Base-by-base conservation (phyloP, 64 coral and sea anemone species). In the Montipora cactus region DNA sequence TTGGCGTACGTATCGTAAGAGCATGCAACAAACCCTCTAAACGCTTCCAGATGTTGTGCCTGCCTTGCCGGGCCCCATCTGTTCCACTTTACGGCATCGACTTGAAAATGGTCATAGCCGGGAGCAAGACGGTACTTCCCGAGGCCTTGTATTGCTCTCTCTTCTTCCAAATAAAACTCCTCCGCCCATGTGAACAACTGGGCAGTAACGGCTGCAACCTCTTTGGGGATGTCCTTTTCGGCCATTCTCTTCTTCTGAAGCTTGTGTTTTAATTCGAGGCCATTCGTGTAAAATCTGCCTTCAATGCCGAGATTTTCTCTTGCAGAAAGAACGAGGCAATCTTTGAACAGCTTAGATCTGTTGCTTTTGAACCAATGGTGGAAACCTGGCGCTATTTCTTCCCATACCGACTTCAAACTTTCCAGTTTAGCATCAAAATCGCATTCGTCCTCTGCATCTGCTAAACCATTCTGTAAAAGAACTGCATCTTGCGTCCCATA, bases 301-400 rank as follows among this genome's bases (percentile, higher is more conserved):
- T 64, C 71, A 16, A 93, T 67, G 47, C 75, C 82, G 16, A 93
- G 76, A 49, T 79, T 28, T 49, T 79, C 50, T 84, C 53, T 75
- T 59, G 91, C 81, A 20, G 91, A 93, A 44, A 67, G 19, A 23
- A 93, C 61, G 7, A 87, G 51, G 74, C 23, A 77, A 3, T 69
- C 84, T 37, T 93, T 87, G 59, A 93, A 79, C 59, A 76, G 53
- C 9, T 71, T 11, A 14, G 61, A 11, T 71, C 81, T 21, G 48
- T 87, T 83, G 51, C 84, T 93, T 53, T 20, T 21, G 10, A 93
- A 87, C 91, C 82, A 87, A 37, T 47, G 9, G 37, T 87, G 72
- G 47, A 93, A 93, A 75, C 81, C 91, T 53, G 91, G 90, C 11
- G 70, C 90, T 57, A 55, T 64, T 49, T 61, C 50, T 83, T 93